phyloP scores from a whole-genome alignment of 1,140 invertebrate species.

The Drosophila chauvacae region DNA sequence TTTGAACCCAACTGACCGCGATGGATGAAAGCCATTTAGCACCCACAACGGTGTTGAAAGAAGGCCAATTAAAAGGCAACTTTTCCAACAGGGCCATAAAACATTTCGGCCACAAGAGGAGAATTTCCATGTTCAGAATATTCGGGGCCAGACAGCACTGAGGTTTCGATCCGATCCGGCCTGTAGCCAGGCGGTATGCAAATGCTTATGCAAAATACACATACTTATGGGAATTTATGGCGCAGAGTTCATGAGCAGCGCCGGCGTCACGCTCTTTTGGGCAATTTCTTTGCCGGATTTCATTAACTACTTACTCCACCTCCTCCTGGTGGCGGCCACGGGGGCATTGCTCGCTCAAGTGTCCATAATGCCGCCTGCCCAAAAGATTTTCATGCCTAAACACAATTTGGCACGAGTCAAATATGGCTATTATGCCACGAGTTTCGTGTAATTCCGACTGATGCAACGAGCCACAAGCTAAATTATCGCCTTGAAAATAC shows the following conservation, averaged over 20 bases:
- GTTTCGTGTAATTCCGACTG: constrained; percentile 4
- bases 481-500: background rate
- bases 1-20: constrained; percentile 71
- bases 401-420: constrained; percentile 24
- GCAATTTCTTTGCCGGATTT: constrained; percentile 77
- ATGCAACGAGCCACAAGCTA: constrained; percentile 3
- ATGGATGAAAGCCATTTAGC: constrained; percentile 70
- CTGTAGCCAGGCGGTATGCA: constrained; percentile 35
- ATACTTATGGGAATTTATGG: constrained; percentile 74
- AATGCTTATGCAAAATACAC: constrained; percentile 48
- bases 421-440: constrained; percentile 9
- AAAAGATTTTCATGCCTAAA: constrained; percentile 43
- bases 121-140: constrained; percentile 61
- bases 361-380: constrained; percentile 48
- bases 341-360: constrained; percentile 68
- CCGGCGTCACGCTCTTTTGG: constrained; percentile 74
- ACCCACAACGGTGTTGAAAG: constrained; percentile 47
- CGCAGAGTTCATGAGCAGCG: constrained; percentile 73
- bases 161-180: constrained; percentile 13
- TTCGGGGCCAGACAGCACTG: constrained; percentile 29
- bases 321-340: constrained; percentile 40
- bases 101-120: constrained; percentile 27
- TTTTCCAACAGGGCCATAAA: constrained; percentile 56
- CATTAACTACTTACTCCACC: constrained; percentile 50
- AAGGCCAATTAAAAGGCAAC: constrained; percentile 45